Conservation (phyloP, 2,113 vertebrate genomes). For the Gila orcuttii region DNA sequence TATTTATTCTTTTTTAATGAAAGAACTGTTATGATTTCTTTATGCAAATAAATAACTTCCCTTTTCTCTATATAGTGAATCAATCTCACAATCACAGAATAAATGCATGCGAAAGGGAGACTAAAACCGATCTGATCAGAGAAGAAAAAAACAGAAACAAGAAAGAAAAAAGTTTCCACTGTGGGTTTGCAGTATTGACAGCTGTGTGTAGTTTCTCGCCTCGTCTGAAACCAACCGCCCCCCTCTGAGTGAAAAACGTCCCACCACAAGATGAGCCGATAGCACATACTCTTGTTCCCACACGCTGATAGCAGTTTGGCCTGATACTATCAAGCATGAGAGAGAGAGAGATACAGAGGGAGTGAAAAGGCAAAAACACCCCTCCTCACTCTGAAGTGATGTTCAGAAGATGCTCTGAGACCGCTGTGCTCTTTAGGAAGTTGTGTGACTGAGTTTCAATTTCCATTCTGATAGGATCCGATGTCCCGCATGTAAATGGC, state of each 20-base stretch:
- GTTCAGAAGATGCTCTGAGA: neutral
- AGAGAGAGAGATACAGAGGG: conserved; percentile 32
- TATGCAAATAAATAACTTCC: neutral
- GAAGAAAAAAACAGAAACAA: conserved; percentile 45
- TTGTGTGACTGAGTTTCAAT: conserved; percentile 13
- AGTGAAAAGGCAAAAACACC: conserved; percentile 31
- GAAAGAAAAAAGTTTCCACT: conserved; percentile 40
- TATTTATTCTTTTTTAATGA: neutral
- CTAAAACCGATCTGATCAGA: conserved; percentile 59
- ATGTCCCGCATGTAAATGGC: neutral
- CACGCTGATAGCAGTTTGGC: conserved; percentile 44
- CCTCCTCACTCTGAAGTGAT: conserved; percentile 14
- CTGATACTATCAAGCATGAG: conserved; percentile 39
- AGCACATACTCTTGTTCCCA: conserved; percentile 39
- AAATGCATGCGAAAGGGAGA: neutral
- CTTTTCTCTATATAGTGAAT: neutral
- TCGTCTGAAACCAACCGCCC: conserved; percentile 42
- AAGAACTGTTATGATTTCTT: neutral
- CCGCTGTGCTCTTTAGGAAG: conserved; percentile 6
- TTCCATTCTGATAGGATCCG: neutral
- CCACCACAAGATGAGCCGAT: conserved; percentile 49
- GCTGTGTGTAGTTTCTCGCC: conserved; percentile 47
- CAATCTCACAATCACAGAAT: neutral
- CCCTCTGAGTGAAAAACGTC: conserved; percentile 49
- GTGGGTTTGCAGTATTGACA: conserved; percentile 49